These are phyloP conservation scores for Bombyx huttoni DNA, from an alignment of 2,888 invertebrate genomes.

Conservation along the genomic window DNA sequence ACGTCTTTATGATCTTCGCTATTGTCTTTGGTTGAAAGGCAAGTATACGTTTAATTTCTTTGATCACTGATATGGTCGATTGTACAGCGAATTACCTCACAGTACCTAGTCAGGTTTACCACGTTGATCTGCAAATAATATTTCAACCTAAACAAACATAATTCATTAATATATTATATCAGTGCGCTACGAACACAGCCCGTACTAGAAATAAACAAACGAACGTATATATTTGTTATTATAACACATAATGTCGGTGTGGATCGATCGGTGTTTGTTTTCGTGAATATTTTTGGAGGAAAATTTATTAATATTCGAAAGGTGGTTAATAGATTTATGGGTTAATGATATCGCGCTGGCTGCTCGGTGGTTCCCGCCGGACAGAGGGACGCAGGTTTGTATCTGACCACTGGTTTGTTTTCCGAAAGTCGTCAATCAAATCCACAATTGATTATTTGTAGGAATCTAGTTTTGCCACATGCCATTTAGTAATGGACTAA, in stretches of 20 bases:
- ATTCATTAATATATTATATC: not conserved
- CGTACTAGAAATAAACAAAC: not conserved
- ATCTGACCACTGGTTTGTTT: too few relatives aligned
- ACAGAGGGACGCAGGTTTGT: too few relatives aligned
- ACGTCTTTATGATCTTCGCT: too few relatives aligned
- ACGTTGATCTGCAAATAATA: not conserved
- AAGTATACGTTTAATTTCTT: too few relatives aligned
- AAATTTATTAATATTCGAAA: not conserved
- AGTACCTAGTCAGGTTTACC: not conserved
- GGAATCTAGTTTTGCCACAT: too few relatives aligned
- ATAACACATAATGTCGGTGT: not conserved
- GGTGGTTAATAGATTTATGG: not conserved
- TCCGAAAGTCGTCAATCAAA: too few relatives aligned
- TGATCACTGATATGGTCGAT: too few relatives aligned
- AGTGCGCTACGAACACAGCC: not conserved
- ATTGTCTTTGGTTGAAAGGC: too few relatives aligned
- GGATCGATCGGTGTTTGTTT: slow-evolving; percentile 1
- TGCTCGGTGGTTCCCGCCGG: not conserved
- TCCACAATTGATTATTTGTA: too few relatives aligned
- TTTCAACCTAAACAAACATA: not conserved
- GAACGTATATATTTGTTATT: not conserved
- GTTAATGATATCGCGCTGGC: not conserved
- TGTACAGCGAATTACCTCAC: not conserved
- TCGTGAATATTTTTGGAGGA: slow-evolving; percentile 3
- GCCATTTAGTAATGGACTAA: too few relatives aligned